Conservation (phyloP, 2,113 vertebrate species). For the Pardalotus punctatus region DNA sequence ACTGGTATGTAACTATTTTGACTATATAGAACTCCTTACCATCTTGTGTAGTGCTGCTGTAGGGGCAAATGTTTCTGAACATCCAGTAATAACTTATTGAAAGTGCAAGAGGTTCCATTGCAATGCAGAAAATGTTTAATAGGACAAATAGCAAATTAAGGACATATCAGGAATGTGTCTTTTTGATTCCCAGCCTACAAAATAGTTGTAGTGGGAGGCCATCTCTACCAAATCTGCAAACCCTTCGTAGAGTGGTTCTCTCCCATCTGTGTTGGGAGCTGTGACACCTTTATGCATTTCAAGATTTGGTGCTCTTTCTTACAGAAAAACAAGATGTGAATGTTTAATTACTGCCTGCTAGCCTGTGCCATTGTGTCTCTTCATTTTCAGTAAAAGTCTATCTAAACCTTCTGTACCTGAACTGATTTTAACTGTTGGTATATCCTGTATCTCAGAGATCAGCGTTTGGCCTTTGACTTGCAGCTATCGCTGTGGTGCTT, state of each 20-base stretch:
- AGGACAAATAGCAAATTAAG: not conserved
- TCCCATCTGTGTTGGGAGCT: not conserved
- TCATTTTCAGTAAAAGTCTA: not conserved
- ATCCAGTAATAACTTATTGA: not conserved
- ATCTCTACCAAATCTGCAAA: not conserved
- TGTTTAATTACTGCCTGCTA: not conserved
- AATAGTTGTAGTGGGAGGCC: not conserved
- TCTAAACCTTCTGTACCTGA: not conserved
- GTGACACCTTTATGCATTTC: not conserved
- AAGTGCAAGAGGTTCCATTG: not conserved
- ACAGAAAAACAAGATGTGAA: not conserved
- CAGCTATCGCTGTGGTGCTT: not conserved
- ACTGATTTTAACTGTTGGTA: not conserved
- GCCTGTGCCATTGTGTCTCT: not conserved
- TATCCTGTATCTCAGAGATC: not conserved
- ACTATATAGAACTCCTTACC: not conserved
- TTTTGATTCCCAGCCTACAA: not conserved
- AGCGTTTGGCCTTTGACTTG: not conserved
- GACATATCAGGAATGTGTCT: not conserved
- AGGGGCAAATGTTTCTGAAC: not conserved
- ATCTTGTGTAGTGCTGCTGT: not conserved
- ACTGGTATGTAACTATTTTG: constrained; percentile 81
- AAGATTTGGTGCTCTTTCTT: not conserved
- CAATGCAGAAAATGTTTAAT: not conserved
- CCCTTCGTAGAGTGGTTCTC: not conserved